Conservation (phyloP, 2,113 vertebrate genomes). For the Apteryx mantelli region DNA sequence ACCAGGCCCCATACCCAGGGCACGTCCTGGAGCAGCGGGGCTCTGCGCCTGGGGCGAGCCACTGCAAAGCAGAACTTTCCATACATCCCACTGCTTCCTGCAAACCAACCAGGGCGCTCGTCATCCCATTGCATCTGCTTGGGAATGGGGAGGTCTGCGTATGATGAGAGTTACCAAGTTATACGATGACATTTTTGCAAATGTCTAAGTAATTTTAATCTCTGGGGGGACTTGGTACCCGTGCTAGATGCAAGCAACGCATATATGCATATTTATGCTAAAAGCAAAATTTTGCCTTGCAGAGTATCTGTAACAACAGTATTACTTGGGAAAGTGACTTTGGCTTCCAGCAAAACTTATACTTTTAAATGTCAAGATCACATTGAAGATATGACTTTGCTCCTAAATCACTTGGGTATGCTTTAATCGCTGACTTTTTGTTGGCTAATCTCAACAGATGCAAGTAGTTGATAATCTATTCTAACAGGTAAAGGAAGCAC, state of each 20-base stretch:
- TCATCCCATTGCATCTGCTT: fast-evolving
- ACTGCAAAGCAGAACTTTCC: neutral
- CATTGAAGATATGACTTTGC: neutral
- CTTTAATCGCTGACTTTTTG: neutral
- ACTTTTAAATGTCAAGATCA: neutral
- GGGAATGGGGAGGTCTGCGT: fast-evolving
- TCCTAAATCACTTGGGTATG: neutral
- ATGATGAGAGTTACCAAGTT: fast-evolving
- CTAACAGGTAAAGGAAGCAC: neutral
- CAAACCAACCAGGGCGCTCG: neutral
- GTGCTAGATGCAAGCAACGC: fast-evolving
- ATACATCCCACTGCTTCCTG: fast-evolving
- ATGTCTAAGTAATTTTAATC: neutral
- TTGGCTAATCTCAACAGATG: neutral
- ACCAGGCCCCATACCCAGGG: neutral
- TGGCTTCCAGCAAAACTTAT: neutral
- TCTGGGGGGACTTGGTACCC: fast-evolving
- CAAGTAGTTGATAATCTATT: neutral
- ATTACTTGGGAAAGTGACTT: neutral
- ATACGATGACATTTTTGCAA: fast-evolving
- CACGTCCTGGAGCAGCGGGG: no score
- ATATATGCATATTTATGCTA: fast-evolving
- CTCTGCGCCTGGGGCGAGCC: no score
- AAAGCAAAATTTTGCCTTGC: neutral
- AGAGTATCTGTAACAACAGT: neutral